Conservation (phyloP, 2,113 vertebrate genomes). For the Nicator chloris region DNA sequence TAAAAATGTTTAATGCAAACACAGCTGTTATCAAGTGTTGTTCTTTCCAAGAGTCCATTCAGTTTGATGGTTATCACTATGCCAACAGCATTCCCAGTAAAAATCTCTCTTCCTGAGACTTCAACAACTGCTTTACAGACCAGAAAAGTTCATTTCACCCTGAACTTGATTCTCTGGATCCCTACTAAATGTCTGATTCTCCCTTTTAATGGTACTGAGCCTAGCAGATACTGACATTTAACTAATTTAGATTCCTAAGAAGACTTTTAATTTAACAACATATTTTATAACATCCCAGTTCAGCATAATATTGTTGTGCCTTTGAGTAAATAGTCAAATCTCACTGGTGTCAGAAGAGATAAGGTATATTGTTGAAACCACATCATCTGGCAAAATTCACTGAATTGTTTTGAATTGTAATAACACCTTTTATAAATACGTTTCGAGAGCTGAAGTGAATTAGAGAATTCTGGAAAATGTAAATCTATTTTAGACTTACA, state of each 20-base stretch:
- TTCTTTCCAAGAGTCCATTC: constrained; percentile 68
- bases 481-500: too few species aligned
- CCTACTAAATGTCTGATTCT: neutral
- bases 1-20: constrained; percentile 69
- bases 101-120: constrained; percentile 3
- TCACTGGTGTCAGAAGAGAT: neutral
- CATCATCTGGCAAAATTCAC: neutral
- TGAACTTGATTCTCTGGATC: neutral
- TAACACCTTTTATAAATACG: neutral
- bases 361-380: neutral
- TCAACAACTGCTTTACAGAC: neutral
- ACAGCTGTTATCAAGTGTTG: constrained; percentile 69
- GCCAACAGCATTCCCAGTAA: constrained; percentile 37
- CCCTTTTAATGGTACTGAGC: neutral
- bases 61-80: constrained; percentile 62
- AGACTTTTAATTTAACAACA: neutral
- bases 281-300: neutral
- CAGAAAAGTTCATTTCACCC: neutral
- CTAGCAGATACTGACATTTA: neutral
- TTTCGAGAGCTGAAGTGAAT: neutral
- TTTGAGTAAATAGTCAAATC: neutral
- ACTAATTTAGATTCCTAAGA: neutral
- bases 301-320: neutral
- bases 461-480: neutral
- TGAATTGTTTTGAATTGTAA: neutral